Conservation (phyloP, 2,113 vertebrate species). For the Gymnocephalus cernua region DNA sequence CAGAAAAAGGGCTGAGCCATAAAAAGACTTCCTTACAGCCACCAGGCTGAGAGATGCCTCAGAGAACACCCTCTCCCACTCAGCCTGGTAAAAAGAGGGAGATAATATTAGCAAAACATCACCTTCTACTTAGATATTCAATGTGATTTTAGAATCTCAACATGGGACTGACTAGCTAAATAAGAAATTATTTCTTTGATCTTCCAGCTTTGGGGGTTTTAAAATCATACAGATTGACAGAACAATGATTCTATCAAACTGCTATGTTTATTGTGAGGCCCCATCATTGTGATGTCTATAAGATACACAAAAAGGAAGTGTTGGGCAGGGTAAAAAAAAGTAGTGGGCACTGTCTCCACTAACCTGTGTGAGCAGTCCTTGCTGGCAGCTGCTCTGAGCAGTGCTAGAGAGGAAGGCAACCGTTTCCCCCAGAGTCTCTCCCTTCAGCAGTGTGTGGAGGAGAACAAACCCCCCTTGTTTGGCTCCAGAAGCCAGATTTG, state of each 20-base stretch:
- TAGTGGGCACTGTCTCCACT: not conserved
- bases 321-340: not conserved
- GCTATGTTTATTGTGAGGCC: not conserved
- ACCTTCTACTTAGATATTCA: not conserved
- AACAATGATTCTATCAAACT: not conserved
- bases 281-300: not conserved
- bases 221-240: not conserved
- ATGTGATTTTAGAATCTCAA: not conserved
- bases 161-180: not conserved
- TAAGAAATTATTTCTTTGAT: not conserved
- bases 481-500: constrained; percentile 86
- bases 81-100: constrained; percentile 78
- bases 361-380: constrained; percentile 89
- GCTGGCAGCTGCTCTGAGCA: constrained; percentile 65
- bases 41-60: constrained; percentile 83
- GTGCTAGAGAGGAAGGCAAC: constrained; percentile 86
- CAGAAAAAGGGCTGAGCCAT: constrained; percentile 91
- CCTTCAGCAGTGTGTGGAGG: constrained; percentile 90
- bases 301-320: not conserved
- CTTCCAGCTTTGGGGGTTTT: not conserved
- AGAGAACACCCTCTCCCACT: constrained; percentile 89
- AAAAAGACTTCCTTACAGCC: constrained; percentile 89
- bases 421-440: constrained; percentile 88
- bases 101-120: not conserved
- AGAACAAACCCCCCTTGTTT: constrained; percentile 92